These are phyloP conservation scores for Pogoniulus pusillus DNA, from an alignment of 2,797 vertebrate genomes.

Conservation along the genomic window DNA sequence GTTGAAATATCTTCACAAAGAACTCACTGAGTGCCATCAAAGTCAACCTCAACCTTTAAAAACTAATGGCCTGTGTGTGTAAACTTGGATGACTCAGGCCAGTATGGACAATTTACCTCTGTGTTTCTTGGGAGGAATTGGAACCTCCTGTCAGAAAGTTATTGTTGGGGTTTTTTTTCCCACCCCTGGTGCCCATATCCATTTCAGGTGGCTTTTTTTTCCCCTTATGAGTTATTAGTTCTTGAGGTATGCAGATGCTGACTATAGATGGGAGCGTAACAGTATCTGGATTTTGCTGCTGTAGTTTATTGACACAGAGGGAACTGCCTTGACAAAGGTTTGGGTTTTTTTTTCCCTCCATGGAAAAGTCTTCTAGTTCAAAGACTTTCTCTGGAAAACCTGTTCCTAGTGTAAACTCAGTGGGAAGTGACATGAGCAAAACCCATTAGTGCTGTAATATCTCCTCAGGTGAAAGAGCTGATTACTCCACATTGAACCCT, in stretches of 20 bases:
- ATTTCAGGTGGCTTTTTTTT: neutral
- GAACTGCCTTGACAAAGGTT: neutral
- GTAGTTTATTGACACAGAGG: neutral
- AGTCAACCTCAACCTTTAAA: neutral
- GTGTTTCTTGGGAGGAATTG: neutral
- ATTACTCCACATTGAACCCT: accelerated
- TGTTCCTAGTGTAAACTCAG: neutral
- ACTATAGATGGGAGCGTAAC: neutral
- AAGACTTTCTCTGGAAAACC: neutral
- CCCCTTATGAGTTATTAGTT: neutral
- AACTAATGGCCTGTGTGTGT: neutral
- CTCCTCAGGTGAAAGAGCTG: neutral
- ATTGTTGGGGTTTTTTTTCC: neutral
- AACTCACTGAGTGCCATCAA: neutral
- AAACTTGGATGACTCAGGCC: neutral
- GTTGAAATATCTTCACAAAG: neutral
- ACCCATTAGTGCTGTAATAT: neutral
- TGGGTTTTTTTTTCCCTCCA: neutral
- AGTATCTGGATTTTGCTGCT: neutral
- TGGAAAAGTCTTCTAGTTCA: neutral
- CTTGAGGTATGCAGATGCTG: neutral
- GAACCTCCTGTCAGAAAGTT: neutral
- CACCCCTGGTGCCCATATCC: neutral
- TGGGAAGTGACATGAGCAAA: neutral
- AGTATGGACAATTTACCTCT: neutral